A percentile compares a stretch with the other conserved stretches of the same genome.
Evolutionary conservation across 1,140 invertebrate species (phyloP).

Genomic region (Zaprionus lachaisei): DNA sequence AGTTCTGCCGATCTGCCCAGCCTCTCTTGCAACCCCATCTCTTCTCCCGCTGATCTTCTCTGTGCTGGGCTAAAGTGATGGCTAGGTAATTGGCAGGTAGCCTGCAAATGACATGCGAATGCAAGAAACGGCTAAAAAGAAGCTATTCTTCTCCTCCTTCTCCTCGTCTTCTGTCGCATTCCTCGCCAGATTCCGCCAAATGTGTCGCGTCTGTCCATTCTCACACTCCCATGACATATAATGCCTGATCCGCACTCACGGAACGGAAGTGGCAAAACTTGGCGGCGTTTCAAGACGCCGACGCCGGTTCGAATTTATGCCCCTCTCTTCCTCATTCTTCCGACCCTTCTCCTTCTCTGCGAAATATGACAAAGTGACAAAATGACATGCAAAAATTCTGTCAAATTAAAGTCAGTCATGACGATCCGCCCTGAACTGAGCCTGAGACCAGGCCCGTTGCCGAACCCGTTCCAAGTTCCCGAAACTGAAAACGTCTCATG

Average conservation of each 20-base stretch:
- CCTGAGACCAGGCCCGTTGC: background rate
- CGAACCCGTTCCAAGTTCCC: background rate
- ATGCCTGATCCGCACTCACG: conserved; percentile 38
- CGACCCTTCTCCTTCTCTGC: conserved; percentile 12
- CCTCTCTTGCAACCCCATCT: background rate
- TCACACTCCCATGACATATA: conserved; percentile 79
- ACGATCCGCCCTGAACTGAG: conserved; percentile 29
- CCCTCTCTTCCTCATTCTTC: background rate
- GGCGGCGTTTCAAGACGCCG: conserved; percentile 81
- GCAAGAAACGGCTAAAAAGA: conserved; percentile 45
- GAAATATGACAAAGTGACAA: conserved; percentile 49
- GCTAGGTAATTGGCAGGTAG: conserved; percentile 77
- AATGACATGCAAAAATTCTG: conserved; percentile 80
- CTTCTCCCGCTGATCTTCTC: background rate
- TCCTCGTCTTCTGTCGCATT: conserved; percentile 47
- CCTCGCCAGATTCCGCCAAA: conserved; percentile 45
- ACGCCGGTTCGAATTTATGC: conserved; percentile 13
- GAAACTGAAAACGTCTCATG: conserved; percentile 27
- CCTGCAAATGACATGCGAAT: conserved; percentile 76
- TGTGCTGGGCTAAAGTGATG: conserved; percentile 66
- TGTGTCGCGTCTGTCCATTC: conserved; percentile 54
- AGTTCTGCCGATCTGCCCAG: conserved; percentile 12
- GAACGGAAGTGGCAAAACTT: conserved; percentile 80
- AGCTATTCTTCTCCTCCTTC: conserved; percentile 63
- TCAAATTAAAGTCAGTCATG: conserved; percentile 81